phyloP scores from a whole-genome alignment of 2,797 vertebrate genomes.

The Perodicticus potto region DNA sequence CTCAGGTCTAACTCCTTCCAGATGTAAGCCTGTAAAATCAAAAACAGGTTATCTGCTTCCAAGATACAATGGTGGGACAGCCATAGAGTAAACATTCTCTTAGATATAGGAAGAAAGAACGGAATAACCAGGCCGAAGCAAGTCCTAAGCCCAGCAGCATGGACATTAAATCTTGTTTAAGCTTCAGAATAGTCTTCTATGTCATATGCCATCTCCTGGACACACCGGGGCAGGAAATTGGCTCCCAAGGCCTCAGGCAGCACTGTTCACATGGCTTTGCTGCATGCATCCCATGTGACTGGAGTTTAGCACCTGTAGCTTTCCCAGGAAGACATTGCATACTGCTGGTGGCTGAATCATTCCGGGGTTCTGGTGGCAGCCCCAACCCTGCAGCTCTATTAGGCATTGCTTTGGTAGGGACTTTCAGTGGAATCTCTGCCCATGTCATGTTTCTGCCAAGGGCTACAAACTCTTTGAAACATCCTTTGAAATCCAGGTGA shows the following conservation, averaged over 20 bases:
- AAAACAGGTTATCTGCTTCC: neutral
- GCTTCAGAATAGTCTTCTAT: neutral
- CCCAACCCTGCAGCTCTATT: neutral
- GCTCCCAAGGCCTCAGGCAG: neutral
- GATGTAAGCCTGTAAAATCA: neutral
- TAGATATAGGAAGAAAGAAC: neutral
- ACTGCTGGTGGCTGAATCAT: neutral
- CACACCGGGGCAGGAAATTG: neutral
- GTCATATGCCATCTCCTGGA: neutral
- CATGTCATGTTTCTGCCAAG: neutral
- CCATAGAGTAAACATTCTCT: neutral
- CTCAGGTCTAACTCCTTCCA: neutral
- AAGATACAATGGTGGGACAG: neutral
- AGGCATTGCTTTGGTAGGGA: neutral
- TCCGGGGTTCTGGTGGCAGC: neutral
- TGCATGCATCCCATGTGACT: neutral
- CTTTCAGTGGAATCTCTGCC: neutral
- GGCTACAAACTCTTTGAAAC: neutral
- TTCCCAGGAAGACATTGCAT: neutral
- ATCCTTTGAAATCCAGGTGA: neutral
- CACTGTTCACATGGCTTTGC: neutral
- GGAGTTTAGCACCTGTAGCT: neutral
- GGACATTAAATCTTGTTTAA: neutral
- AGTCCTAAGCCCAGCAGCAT: neutral
- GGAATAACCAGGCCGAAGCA: neutral